Conservation (phyloP, 2,888 invertebrate genomes). For the Eupithecia dodoneata region DNA sequence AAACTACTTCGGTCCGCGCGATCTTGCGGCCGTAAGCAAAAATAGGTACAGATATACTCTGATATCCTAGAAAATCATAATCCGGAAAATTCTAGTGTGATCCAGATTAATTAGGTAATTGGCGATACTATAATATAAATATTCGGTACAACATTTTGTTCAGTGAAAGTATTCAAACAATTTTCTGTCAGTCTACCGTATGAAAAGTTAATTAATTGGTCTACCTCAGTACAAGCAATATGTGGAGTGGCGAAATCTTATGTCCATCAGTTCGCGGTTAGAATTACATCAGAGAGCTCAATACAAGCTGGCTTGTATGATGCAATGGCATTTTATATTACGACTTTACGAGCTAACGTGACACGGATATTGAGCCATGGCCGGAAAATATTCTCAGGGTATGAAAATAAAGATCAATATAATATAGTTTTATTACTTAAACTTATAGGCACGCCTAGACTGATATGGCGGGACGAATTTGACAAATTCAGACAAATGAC, state of each 20-base stretch:
- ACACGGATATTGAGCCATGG: background rate
- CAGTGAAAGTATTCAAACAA: background rate
- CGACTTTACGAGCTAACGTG: conserved; percentile 1
- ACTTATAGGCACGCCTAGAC: background rate
- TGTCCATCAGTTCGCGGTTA: conserved; percentile 6
- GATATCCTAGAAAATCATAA: background rate
- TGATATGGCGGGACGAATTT: background rate
- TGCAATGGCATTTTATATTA: conserved; percentile 3
- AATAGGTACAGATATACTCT: too few species aligned
- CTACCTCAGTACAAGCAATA: background rate
- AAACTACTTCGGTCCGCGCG: too few species aligned
- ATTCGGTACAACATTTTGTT: background rate
- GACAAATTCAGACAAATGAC: too few species aligned
- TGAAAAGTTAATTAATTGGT: background rate
- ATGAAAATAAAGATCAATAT: background rate
- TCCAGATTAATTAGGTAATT: background rate
- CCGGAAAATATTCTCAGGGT: background rate
- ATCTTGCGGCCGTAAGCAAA: too few species aligned
- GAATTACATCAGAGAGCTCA: conserved; percentile 2
- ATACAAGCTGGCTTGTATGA: background rate
- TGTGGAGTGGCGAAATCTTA: background rate
- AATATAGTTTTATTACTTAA: background rate
- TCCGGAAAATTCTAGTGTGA: background rate
- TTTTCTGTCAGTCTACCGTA: background rate
- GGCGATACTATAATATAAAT: too few species aligned